Conservation (phyloP, 2,797 vertebrate species). For the Chromis chromis region DNA sequence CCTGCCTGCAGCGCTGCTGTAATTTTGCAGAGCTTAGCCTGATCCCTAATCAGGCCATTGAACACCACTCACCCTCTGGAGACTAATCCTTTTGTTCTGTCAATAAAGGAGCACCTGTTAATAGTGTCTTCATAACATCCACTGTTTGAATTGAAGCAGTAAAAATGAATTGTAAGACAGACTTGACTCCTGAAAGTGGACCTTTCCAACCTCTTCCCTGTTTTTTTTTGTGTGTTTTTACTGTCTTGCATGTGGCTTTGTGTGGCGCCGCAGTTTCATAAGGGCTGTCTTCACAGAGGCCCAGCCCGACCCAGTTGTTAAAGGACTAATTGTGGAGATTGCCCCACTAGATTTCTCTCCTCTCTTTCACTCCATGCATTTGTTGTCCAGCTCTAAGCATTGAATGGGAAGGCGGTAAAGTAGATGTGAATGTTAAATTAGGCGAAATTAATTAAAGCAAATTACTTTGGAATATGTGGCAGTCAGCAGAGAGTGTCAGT, state of each 20-base stretch:
- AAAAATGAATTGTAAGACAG: constrained; percentile 85
- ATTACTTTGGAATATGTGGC: constrained; percentile 94
- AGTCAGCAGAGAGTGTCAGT: constrained; percentile 86
- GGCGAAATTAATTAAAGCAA: constrained; percentile 96
- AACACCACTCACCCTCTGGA: constrained; percentile 69
- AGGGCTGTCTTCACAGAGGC: constrained; percentile 90
- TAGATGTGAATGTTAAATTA: constrained; percentile 95
- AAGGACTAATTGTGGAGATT: constrained; percentile 98
- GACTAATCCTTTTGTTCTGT: constrained; percentile 84
- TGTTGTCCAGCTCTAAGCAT: constrained; percentile 89
- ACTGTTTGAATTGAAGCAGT: constrained; percentile 86
- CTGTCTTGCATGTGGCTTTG: constrained; percentile 88
- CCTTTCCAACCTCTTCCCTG: constrained; percentile 48
- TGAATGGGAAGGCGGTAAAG: constrained; percentile 94
- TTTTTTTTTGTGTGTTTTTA: constrained; percentile 78
- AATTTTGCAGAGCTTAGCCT: constrained; percentile 66
- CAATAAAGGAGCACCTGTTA: constrained; percentile 90
- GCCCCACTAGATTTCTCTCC: constrained; percentile 83
- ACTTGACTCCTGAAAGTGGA: constrained; percentile 86
- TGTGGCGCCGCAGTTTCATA: constrained; percentile 88
- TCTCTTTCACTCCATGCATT: constrained; percentile 91
- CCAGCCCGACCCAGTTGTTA: constrained; percentile 92
- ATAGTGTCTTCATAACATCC: constrained; percentile 84
- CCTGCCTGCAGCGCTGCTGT: constrained; percentile 48
- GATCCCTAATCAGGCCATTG: constrained; percentile 72